These are phyloP conservation scores for Periophthalmodon schlosseri DNA, from an alignment of 2,113 vertebrate genomes.

Conservation along the genomic window DNA sequence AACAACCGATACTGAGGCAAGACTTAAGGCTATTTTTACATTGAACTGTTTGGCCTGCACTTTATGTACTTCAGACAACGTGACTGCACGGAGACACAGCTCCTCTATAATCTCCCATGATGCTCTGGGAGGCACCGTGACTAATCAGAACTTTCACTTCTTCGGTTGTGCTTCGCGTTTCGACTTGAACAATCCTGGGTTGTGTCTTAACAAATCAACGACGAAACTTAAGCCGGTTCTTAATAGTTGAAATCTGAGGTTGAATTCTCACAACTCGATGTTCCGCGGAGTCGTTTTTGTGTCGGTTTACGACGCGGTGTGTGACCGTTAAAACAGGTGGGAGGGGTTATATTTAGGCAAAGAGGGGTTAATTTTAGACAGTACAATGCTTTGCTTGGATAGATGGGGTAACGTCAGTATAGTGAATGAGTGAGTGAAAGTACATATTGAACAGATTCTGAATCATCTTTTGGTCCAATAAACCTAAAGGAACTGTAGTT, in stretches of 20 bases:
- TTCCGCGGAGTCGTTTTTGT: background rate
- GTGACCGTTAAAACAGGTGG: background rate
- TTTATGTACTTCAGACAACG: conserved; percentile 5
- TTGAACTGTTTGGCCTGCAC: conserved; percentile 1
- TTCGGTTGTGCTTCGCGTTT: background rate
- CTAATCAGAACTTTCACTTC: background rate
- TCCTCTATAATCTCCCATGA: conserved; percentile 2
- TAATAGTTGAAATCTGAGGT: background rate
- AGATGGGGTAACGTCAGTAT: background rate
- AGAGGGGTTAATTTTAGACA: background rate
- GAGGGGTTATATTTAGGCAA: background rate
- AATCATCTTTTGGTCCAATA: no score
- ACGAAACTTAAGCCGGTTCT: background rate
- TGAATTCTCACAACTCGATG: background rate
- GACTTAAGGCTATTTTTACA: conserved; percentile 7
- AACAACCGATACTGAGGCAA: background rate
- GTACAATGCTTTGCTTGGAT: background rate
- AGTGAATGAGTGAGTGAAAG: no score
- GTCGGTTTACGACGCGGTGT: background rate
- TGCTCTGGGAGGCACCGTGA: conserved; percentile 2
- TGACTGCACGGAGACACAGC: background rate
- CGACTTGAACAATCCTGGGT: background rate
- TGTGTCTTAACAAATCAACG: background rate
- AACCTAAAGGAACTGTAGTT: no score
- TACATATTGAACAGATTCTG: no score